Conservation (phyloP, 2,888 invertebrate species). For the Xanthia icteritia region DNA sequence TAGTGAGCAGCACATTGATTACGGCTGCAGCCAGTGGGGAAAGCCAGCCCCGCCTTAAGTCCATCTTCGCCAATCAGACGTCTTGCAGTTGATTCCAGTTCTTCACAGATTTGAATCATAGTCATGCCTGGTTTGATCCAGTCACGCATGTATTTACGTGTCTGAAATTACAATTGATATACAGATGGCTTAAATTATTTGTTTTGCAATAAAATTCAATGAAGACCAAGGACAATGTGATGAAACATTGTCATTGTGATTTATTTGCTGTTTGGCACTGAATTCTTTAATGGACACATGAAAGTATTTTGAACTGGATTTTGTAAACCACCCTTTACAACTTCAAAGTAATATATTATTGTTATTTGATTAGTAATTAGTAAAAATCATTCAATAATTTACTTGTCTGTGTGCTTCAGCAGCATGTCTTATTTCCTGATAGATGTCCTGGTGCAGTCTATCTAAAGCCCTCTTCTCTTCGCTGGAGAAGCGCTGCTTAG, state of each 20-base stretch:
- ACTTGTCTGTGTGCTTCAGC: conserved; percentile 99
- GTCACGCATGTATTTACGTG: conserved; percentile 96
- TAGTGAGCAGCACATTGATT: conserved; percentile 99
- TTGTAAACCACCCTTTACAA: background rate
- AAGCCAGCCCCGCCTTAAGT: conserved; percentile 97
- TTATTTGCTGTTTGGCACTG: conserved; percentile 2
- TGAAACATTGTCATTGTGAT: conserved; percentile 20
- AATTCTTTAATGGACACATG: background rate
- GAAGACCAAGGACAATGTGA: conserved; percentile 27
- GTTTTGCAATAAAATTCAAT: conserved; percentile 31
- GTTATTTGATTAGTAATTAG: background rate
- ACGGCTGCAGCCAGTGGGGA: conserved; percentile 99
- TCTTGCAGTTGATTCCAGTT: conserved; percentile 97
- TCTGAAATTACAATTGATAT: conserved; percentile 87
- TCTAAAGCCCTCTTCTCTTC: conserved; percentile 98
- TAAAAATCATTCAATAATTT: conserved; percentile 1
- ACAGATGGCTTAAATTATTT: conserved; percentile 17
- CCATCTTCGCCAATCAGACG: conserved; percentile 98
- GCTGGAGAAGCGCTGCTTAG: conserved; percentile 95
- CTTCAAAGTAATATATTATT: background rate
- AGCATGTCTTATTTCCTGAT: conserved; percentile 98
- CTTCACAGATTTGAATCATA: conserved; percentile 99
- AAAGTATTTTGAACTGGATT: background rate
- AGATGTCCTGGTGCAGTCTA: conserved; percentile 97
- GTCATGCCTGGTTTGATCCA: conserved; percentile 99